Base-by-base conservation (phyloP, 2,797 vertebrate species). In the Peromyscus attwateri region DNA sequence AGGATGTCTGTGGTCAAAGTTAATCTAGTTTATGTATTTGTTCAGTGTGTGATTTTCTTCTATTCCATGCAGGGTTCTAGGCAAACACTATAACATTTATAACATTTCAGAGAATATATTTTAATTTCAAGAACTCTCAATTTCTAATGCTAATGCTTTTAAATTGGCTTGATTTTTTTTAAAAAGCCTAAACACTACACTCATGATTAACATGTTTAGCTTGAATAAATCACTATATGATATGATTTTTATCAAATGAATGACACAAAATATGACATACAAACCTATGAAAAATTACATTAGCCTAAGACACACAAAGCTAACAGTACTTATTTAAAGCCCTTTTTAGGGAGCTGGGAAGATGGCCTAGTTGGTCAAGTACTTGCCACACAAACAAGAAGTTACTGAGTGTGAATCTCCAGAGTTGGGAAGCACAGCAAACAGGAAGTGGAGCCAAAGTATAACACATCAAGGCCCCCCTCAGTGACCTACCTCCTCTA, bases 81-180 rank as follows among this genome's bases (percentile, higher is more conserved):
- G 76, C 92, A 80, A 92, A 55, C 40, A n/a, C 25, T 31, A 0
- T 79, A 91, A 37, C 71, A 4, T 52, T 87, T 8, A 66, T 25
- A 16, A 96, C 7, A 85, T 84, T 95, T 85, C 73, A 68, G 17
- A 95, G 19, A 70, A 34, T 46, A 16, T 91, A 46, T 80, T 92
- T 71, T 64, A 27, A 88, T 37, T 83, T 83, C 46, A 91, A 96
- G 76, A 46, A 37, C 40, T 79, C 10, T 92, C 31, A 31, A 14
- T 88, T 94, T 91, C 68, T 89, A 80, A 66, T 49, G 52, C 37
- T 68, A n/a, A 62, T 17, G 25, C 70, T 87, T 89, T 91, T 70
- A 37, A 40, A 27, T 64, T 87, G 8, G 17, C 23, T 83, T 71
- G n/a, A 13, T 46, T 31, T 27, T 64, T 55, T 55, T 55, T 11